Percentiles rank a stretch among this genome's conserved stretches.
Conservation (phyloP, 2,797 vertebrate species). For the Pseudochirops corinnae region DNA sequence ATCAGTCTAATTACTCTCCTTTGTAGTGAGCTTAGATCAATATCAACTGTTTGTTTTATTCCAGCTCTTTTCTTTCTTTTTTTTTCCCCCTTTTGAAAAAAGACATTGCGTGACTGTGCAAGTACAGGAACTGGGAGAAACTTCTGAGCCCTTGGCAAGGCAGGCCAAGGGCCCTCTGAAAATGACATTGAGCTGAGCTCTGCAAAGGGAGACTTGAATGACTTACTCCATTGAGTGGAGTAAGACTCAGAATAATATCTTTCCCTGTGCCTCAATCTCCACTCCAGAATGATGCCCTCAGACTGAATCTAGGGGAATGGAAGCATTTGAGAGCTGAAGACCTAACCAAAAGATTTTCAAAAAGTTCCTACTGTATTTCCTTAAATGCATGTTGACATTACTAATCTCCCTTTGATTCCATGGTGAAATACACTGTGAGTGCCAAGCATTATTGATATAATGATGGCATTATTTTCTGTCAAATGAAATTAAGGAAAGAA, state of each 20-base stretch:
- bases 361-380: slow-evolving; percentile 25
- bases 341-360: neutral
- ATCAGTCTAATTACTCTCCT: slow-evolving; percentile 78
- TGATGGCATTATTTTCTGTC: slow-evolving; percentile 71
- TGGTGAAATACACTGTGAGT: slow-evolving; percentile 41
- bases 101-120: slow-evolving; percentile 76
- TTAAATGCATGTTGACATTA: slow-evolving; percentile 45
- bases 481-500: slow-evolving; percentile 73
- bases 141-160: slow-evolving; percentile 69
- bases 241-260: neutral
- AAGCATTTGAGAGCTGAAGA: slow-evolving; percentile 21
- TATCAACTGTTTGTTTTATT: slow-evolving; percentile 80
- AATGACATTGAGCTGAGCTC: slow-evolving; percentile 43
- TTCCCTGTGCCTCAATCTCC: neutral
- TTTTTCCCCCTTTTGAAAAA: slow-evolving; percentile 66
- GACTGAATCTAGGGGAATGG: slow-evolving; percentile 23
- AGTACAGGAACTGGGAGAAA: slow-evolving; percentile 63
- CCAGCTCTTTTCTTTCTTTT: slow-evolving; percentile 63
- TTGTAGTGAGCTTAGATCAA: slow-evolving; percentile 78
- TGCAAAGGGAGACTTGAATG: slow-evolving; percentile 30
- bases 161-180: slow-evolving; percentile 52
- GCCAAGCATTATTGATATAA: slow-evolving; percentile 62
- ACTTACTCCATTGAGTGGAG: neutral
- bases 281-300: neutral
- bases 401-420: slow-evolving; percentile 58